Conservation (phyloP, 2,113 vertebrate species). For the Paratilapia polleni region DNA sequence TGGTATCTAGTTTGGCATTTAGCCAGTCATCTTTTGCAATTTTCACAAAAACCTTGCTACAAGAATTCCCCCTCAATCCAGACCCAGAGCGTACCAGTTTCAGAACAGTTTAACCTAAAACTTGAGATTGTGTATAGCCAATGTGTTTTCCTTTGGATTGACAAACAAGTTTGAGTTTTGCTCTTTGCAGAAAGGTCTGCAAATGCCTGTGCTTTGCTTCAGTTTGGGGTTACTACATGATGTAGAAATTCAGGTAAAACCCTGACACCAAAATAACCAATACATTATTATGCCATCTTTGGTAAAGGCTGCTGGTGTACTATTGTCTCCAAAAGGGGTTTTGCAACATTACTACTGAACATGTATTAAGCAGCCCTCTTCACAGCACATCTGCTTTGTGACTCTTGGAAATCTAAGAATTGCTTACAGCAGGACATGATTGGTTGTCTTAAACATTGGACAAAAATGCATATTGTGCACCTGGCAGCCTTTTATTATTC, state of each 20-base stretch:
- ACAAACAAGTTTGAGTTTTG: too few species aligned
- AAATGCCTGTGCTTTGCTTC: too few species aligned
- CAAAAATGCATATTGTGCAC: neutral
- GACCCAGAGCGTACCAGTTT: neutral
- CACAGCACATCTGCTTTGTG: neutral
- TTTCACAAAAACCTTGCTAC: too few species aligned
- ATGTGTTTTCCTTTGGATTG: too few species aligned
- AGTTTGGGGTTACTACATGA: too few species aligned
- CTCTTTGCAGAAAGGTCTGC: too few species aligned
- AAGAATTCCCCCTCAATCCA: too few species aligned
- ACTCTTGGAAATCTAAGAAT: neutral
- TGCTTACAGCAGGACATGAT: neutral
- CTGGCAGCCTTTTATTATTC: neutral
- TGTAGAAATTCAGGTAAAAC: too few species aligned
- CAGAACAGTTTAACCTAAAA: neutral
- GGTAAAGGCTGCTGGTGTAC: neutral
- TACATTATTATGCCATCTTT: neutral
- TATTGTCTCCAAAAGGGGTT: neutral
- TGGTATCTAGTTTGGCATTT: neutral
- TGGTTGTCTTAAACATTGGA: neutral
- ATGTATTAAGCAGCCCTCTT: neutral
- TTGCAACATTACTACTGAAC: neutral
- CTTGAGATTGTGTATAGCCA: neutral
- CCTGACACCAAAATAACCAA: too few species aligned
- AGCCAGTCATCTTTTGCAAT: neutral